Evolutionary conservation across 2,888 invertebrate genomes (phyloP), one percentile per base, ranked within the genome.

Genomic region (Selenia dentaria): DNA sequence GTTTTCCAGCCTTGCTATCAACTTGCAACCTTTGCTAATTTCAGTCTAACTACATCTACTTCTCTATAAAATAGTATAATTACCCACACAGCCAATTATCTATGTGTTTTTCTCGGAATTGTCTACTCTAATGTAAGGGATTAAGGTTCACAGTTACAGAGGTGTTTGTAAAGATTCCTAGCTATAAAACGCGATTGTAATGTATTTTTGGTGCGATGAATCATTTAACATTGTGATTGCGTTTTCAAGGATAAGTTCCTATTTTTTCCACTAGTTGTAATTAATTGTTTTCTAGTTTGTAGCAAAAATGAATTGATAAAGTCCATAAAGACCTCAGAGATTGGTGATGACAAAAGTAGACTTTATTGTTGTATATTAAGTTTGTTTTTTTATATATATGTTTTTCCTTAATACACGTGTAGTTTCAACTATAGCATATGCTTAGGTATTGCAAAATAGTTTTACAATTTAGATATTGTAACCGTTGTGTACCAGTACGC

Each of bases 201-300:
- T 27, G 39, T 50, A 43, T 50, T 43, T 43, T 33, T 50, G 36
- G 31, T 32, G 31, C 41, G 45, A 51, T 53, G 57, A 55, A 38
- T 57, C 57, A 55, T 47, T 32, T 32, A 8, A 43, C 27, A 18
- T 41, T 44, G 48, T 52, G 48, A 55, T 58, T 49, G 43, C 32
- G 35, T 51, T 46, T 35, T 51, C 57, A 54, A 50, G 54, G 50
- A 46, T 48, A 52, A 28, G 56, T 49, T 51, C 32, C 56, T 56
- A 56, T 48, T 49, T 37, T 39, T 54, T 42, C n/a, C 41, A 41
- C 13, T 40, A 28, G 28, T 39, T 39, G 40, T 43, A 27, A 25
- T 20, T 38, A 18, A 11, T 18, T 9, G 3, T 40, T 35, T 39
- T 4, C 6, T 36, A 35, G 28, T 22, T 12, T 28, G 27, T 14